phyloP scores from a whole-genome alignment of 53 echinoderm and acorn worm genomes.

The Henricia sp. region DNA sequence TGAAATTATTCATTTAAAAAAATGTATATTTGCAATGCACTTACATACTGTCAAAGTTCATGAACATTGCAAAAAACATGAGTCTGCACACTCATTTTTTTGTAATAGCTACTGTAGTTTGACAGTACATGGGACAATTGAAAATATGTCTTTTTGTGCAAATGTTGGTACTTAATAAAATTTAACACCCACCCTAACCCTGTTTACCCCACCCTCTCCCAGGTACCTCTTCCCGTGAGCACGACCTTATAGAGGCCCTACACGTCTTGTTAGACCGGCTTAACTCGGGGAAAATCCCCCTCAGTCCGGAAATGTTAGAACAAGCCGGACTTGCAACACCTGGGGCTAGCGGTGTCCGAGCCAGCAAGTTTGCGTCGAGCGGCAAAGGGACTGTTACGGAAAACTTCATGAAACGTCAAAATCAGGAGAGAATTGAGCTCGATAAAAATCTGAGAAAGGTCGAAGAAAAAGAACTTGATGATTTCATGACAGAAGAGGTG shows the following conservation, averaged over 20 bases:
- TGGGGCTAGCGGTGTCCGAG: too few species aligned
- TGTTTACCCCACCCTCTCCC: not conserved
- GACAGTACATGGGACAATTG: too few species aligned
- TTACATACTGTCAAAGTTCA: too few species aligned
- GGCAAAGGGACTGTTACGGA: conserved; percentile 86
- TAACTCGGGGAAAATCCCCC: conserved; percentile 91
- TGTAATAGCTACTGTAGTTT: too few species aligned
- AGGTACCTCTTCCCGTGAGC: conserved; percentile 76
- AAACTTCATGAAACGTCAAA: conserved; percentile 77
- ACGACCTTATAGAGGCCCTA: conserved; percentile 90
- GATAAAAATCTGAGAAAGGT: conserved; percentile 81
- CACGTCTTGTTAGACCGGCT: conserved; percentile 88
- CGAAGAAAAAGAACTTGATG: conserved; percentile 88
- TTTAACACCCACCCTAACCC: too few species aligned
- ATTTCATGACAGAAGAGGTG: conserved; percentile 75
- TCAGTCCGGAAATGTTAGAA: conserved; percentile 96
- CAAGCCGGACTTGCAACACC: conserved; percentile 72
- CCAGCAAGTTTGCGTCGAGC: conserved; percentile 37
- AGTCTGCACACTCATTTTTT: too few species aligned
- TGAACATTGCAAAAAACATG: too few species aligned
- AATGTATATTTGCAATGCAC: too few species aligned
- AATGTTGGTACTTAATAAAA: too few species aligned
- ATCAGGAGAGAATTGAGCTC: conserved; percentile 75
- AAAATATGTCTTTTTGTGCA: too few species aligned
- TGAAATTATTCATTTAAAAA: too few species aligned